Evolutionary conservation across 2,113 vertebrate genomes (phyloP).

Genomic region (Nestor notabilis): DNA sequence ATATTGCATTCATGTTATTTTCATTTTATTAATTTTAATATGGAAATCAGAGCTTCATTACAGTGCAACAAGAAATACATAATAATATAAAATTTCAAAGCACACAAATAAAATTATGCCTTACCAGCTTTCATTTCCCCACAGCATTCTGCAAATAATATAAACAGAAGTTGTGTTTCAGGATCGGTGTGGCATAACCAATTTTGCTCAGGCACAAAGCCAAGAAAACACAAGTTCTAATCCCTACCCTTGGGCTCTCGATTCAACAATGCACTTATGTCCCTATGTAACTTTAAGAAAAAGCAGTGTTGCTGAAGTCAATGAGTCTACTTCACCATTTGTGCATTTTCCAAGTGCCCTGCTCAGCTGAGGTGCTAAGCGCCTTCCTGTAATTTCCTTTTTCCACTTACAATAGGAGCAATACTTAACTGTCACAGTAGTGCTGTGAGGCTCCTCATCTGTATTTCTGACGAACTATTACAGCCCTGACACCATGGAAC

Average conservation of each 20-base stretch:
- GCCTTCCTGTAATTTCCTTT: neutral
- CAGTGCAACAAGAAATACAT: conserved; percentile 20
- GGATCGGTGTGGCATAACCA: conserved; percentile 53
- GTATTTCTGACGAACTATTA: neutral
- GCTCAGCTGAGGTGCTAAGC: neutral
- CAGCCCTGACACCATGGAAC: neutral
- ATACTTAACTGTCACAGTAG: neutral
- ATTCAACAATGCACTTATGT: conserved; percentile 24
- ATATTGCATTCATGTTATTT: conserved; percentile 33
- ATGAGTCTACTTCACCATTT: neutral
- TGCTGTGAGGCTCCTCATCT: neutral
- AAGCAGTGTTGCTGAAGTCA: neutral
- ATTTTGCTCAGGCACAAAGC: conserved; percentile 51
- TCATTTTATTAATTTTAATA: conserved; percentile 67
- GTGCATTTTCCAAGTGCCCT: neutral
- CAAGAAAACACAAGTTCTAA: conserved; percentile 55
- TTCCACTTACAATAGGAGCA: neutral
- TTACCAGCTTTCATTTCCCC: conserved; percentile 64
- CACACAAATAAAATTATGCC: conserved; percentile 54
- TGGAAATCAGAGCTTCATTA: conserved; percentile 56
- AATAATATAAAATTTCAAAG: conserved; percentile 49
- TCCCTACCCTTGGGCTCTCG: conserved; percentile 28
- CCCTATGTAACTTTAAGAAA: conserved; percentile 12
- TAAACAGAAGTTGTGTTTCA: conserved; percentile 43
- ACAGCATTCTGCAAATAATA: conserved; percentile 38